These are phyloP conservation scores for Leucosticte australis DNA, from an alignment of 2,113 vertebrate genomes.

Conservation along the genomic window DNA sequence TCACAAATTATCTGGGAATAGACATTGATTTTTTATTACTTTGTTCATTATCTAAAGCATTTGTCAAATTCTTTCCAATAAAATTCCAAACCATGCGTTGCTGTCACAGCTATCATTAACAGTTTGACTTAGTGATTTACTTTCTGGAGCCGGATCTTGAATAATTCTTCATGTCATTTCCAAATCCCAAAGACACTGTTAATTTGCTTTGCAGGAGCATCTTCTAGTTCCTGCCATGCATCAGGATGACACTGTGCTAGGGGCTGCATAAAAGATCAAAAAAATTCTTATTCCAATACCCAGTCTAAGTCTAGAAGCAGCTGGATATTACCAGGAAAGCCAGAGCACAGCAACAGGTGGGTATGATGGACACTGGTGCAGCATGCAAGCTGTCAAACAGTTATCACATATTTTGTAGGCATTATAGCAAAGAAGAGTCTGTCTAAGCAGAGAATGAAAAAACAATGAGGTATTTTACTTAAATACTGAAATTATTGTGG, in stretches of 20 bases:
- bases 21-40: conserved; percentile 57
- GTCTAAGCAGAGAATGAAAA: not conserved
- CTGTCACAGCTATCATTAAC: conserved; percentile 25
- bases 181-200: conserved; percentile 30
- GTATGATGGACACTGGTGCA: not conserved
- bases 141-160: not conserved
- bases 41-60: conserved; percentile 56
- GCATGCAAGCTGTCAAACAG: not conserved
- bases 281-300: not conserved
- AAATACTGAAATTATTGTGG: not conserved
- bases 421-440: not conserved
- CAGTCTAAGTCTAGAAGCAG: not conserved
- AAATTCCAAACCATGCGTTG: conserved; percentile 14
- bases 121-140: conserved; percentile 39
- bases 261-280: not conserved
- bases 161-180: conserved; percentile 38
- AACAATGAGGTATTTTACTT: not conserved
- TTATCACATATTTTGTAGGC: not conserved
- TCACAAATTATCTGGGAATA: conserved; percentile 53
- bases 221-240: not conserved
- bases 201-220: conserved; percentile 21
- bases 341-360: not conserved
- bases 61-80: conserved; percentile 38
- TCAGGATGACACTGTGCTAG: not conserved
- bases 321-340: not conserved